A percentile compares a stretch with the other conserved stretches of the same genome.
Conservation (phyloP, 2,113 vertebrate species). For the Urocolius indicus region DNA sequence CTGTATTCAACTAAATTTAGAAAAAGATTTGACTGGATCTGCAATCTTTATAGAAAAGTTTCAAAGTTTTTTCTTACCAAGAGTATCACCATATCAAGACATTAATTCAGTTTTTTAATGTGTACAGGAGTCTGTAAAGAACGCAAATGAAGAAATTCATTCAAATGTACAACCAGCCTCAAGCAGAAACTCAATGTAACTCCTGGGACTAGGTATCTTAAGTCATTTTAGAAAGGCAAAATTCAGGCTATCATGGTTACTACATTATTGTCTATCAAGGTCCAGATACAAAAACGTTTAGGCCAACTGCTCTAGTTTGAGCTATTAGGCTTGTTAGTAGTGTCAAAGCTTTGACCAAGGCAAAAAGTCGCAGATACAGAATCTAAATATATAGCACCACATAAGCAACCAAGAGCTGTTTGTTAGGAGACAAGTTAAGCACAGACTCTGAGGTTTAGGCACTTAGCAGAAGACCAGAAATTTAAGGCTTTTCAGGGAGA, state of each 20-base stretch:
- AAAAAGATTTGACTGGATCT: neutral
- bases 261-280: neutral
- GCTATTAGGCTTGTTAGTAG: neutral
- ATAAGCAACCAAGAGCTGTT: neutral
- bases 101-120: neutral
- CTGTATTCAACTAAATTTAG: neutral
- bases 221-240: neutral
- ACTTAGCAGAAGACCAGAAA: neutral
- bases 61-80: neutral
- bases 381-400: fast-evolving
- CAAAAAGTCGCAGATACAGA: neutral
- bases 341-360: neutral
- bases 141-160: neutral
- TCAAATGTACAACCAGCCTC: neutral
- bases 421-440: neutral
- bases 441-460: neutral
- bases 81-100: neutral
- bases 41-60: neutral
- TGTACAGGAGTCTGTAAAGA: neutral
- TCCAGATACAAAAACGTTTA: neutral
- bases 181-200: neutral
- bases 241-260: neutral
- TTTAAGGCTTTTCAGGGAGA: neutral
- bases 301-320: neutral
- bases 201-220: neutral